Conservation (phyloP, 2,113 vertebrate species). For the Cephalopholis sonnerati region DNA sequence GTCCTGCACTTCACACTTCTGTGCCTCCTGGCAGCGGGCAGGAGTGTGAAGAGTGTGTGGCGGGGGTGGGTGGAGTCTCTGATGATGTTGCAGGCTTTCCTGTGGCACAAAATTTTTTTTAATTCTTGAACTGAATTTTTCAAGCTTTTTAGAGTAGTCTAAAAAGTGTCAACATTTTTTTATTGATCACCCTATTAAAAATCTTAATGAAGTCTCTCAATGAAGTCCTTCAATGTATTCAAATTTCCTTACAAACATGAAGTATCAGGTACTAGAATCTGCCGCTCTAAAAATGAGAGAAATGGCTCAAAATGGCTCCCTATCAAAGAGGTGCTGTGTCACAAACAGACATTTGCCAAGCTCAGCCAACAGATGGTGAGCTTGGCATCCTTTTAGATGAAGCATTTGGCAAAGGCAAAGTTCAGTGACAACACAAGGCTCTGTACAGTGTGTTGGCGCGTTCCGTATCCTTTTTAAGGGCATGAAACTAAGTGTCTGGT, state of each 20-base stretch:
- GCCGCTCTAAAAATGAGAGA: constrained; percentile 7
- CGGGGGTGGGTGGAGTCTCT: too few relatives aligned
- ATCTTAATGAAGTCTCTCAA: too few relatives aligned
- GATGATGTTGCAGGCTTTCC: too few relatives aligned
- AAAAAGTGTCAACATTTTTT: too few relatives aligned
- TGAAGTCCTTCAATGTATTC: not conserved
- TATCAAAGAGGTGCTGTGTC: constrained; percentile 54
- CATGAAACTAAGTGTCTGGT: constrained; percentile 29
- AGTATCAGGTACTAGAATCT: not conserved
- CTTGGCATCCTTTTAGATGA: constrained; percentile 59
- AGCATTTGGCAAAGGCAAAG: constrained; percentile 55
- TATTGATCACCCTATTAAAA: too few relatives aligned
- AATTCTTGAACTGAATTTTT: too few relatives aligned
- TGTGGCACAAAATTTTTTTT: too few relatives aligned
- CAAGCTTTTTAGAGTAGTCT: too few relatives aligned
- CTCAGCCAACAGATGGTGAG: constrained; percentile 71
- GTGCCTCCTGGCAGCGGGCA: too few relatives aligned
- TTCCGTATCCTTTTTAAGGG: constrained; percentile 14
- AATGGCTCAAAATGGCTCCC: constrained; percentile 61
- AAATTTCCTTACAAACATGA: not conserved
- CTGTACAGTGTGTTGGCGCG: constrained; percentile 22
- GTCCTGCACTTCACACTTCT: too few relatives aligned
- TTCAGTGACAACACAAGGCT: constrained; percentile 50
- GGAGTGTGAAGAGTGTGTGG: too few relatives aligned
- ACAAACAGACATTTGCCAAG: constrained; percentile 46